A percentile compares a stretch with the other conserved stretches of the same genome.
Evolutionary conservation across 2,113 vertebrate species (phyloP).

Genomic region (Aptenodytes forsteri): DNA sequence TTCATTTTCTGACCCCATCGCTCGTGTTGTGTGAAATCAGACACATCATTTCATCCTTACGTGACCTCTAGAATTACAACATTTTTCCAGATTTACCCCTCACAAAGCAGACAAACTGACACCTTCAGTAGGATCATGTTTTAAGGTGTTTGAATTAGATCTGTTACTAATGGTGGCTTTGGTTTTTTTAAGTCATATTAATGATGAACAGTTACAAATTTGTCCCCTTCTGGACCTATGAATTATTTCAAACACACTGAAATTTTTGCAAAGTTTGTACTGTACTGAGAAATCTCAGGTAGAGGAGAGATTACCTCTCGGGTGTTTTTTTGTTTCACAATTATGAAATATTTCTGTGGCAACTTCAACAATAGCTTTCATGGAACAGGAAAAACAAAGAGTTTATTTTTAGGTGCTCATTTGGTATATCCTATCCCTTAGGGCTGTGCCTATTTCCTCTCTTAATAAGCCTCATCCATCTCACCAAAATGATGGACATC

Average conservation of each 20-base stretch:
- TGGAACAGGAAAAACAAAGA: conserved; percentile 27
- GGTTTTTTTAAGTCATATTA: neutral
- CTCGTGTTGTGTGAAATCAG: neutral
- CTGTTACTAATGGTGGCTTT: neutral
- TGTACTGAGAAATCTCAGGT: neutral
- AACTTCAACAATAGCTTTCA: conserved; percentile 43
- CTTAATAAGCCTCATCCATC: conserved; percentile 11
- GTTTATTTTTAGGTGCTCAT: conserved; percentile 44
- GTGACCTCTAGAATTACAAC: neutral
- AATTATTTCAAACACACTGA: neutral
- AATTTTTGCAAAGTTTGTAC: neutral
- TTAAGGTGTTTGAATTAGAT: neutral
- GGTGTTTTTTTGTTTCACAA: neutral
- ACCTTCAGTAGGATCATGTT: neutral
- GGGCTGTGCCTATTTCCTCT: conserved; percentile 39
- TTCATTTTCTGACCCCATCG: neutral
- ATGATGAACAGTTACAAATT: neutral
- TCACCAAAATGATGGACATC: neutral
- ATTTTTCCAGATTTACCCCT: neutral
- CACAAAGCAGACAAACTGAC: neutral
- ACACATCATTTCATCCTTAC: neutral
- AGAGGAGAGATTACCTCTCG: neutral
- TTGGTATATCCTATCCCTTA: conserved; percentile 23
- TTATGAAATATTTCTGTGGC: conserved; percentile 30
- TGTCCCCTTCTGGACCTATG: neutral